These are phyloP conservation scores for Pelobates cultripes DNA, from an alignment of 2,797 vertebrate genomes.

Conservation along the genomic window DNA sequence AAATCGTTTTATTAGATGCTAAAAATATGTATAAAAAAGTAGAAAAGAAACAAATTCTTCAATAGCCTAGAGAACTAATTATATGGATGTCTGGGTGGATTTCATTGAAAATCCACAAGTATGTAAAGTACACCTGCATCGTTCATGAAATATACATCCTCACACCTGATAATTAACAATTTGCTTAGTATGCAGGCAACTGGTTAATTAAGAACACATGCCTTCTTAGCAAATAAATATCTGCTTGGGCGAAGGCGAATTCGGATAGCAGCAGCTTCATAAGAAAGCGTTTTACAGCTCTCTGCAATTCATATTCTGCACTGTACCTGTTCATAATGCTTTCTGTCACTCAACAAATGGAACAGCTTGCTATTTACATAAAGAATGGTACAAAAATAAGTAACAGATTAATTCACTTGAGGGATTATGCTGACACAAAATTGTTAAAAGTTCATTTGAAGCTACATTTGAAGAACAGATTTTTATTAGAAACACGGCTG, in stretches of 20 bases:
- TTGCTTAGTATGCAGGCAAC: constrained; percentile 34
- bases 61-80: constrained; percentile 27
- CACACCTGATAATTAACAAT: constrained; percentile 67
- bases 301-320: constrained; percentile 23
- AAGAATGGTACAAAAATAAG: constrained; percentile 40
- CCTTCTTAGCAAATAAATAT: constrained; percentile 22
- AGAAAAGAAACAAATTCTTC: not conserved
- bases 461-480: constrained; percentile 35
- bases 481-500: constrained; percentile 36
- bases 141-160: constrained; percentile 56
- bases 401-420: constrained; percentile 48
- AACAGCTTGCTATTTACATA: constrained; percentile 56
- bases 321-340: constrained; percentile 42
- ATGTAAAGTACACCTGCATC: constrained; percentile 53
- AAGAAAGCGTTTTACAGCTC: not conserved
- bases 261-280: not conserved
- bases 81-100: constrained; percentile 9
- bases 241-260: not conserved
- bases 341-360: constrained; percentile 40
- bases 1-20: constrained; percentile 5
- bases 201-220: constrained; percentile 15
- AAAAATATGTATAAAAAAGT: constrained; percentile 21
- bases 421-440: constrained; percentile 49
- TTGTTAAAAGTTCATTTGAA: constrained; percentile 55
- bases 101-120: constrained; percentile 17